These are phyloP conservation scores for Drosophila nebulosa DNA, from an alignment of 1,140 invertebrate genomes.

Conservation along the genomic window DNA sequence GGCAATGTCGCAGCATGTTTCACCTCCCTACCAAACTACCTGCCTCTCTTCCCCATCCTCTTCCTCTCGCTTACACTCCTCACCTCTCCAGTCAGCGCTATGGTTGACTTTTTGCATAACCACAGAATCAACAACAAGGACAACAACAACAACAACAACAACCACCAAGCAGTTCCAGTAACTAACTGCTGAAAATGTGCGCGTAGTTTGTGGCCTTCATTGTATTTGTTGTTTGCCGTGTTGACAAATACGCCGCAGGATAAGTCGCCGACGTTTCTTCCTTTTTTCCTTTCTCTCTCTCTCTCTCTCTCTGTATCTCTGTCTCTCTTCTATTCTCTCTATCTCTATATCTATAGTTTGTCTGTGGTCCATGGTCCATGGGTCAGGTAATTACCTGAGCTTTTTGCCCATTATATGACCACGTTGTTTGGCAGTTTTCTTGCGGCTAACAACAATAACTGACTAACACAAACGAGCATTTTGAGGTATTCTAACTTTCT, in stretches of 20 bases:
- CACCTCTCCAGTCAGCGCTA: not conserved
- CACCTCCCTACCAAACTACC: constrained; percentile 16
- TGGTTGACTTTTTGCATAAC: constrained; percentile 55
- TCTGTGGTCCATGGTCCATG: constrained; percentile 34
- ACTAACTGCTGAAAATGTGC: constrained; percentile 66
- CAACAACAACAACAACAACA: constrained; percentile 12
- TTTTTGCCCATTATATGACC: constrained; percentile 55
- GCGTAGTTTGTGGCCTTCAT: constrained; percentile 60
- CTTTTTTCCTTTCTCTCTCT: constrained; percentile 7
- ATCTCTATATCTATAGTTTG: constrained; percentile 18
- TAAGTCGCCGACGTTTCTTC: constrained; percentile 48
- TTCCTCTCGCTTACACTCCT: not conserved
- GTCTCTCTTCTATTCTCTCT: not conserved
- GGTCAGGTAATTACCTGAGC: constrained; percentile 69
- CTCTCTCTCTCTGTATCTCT: not conserved
- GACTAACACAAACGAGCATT: constrained; percentile 37
- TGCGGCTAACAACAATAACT: constrained; percentile 24
- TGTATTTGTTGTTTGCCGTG: constrained; percentile 38
- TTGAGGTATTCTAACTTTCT: constrained; percentile 34
- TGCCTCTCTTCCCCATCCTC: not conserved
- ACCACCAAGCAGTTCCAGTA: constrained; percentile 13
- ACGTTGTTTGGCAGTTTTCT: constrained; percentile 61
- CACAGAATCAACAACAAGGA: constrained; percentile 39
- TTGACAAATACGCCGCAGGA: constrained; percentile 67
- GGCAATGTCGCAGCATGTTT: constrained; percentile 66